Base-by-base conservation (phyloP, 1,140 invertebrate genomes). In the Heliconius nattereri region DNA sequence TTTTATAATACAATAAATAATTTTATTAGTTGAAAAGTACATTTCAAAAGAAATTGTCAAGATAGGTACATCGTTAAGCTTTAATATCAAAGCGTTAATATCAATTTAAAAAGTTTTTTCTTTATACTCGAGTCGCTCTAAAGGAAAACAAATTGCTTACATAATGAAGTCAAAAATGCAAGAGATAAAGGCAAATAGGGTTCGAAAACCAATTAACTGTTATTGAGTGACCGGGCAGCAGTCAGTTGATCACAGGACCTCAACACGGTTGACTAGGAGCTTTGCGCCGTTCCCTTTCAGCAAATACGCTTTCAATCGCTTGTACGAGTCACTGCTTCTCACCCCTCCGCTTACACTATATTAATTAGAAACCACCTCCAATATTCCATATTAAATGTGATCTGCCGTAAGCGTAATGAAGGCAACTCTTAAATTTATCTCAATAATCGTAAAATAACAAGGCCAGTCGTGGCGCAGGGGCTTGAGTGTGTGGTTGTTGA, bases 241-340 rank as follows among this genome's bases (percentile, higher is more conserved):
- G 89, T 89, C 89, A 88, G 85, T 89, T 85, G 83, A 86, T 90
- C 82, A 84, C 76, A 79, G 85, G 85, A 85, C 81, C 40, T 78
- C 81, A 78, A 74, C 83, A 87, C 87, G 88, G 83, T 88, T 89
- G 87, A 91, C 88, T 90, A 85, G 85, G 77, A 82, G 83, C 86
- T 89, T 87, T 89, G 74, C 86, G 83, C 84, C 76, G 84, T 81
- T 83, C 78, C 84, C 84, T 85, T 87, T 87, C 84, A 87, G 80
- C 84, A 85, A 87, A 89, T 86, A 86, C 80, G 76, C 83, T 78
- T 83, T 83, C 84, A 84, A 86, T 85, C 85, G 86, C 83, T 91
- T 88, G 86, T 85, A 90, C 87, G 87, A 90, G 85, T 91, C 89
- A 91, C 85, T 90, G 89, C 86, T 73, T 81, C 78, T 76, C 81